Percentiles rank a stretch among this genome's conserved stretches.
phyloP scores from a whole-genome alignment of 2,113 vertebrate genomes.

The Campylomormyrus tamandua region DNA sequence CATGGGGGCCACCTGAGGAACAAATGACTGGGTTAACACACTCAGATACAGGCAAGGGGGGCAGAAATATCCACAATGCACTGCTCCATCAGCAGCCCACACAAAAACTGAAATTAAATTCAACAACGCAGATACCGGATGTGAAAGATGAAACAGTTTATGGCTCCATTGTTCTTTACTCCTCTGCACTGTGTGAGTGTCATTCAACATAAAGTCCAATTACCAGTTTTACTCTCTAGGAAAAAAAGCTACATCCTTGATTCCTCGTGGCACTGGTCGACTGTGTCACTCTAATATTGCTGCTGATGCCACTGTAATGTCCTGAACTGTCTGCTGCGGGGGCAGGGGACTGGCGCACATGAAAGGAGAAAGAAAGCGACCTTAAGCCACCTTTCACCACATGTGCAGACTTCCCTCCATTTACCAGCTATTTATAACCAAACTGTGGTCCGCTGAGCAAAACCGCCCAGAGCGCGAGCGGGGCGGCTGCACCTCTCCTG shows the following conservation, averaged over 20 bases:
- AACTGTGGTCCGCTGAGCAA: not conserved
- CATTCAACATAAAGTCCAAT: not conserved
- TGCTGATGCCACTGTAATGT: not conserved
- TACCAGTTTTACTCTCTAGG: not conserved
- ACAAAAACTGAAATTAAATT: not conserved
- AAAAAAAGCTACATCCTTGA: not conserved
- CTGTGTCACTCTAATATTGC: not conserved
- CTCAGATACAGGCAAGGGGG: not conserved
- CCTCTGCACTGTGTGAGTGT: not conserved
- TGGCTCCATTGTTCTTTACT: not conserved
- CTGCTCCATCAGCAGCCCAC: not conserved
- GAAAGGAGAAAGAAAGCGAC: not conserved
- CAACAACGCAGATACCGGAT: not conserved
- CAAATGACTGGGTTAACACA: slow-evolving; percentile 10
- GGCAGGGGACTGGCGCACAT: not conserved
- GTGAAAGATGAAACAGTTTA: not conserved
- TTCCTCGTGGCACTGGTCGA: not conserved
- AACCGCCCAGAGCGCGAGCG: not conserved
- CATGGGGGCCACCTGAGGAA: slow-evolving; percentile 72
- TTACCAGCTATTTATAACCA: not conserved
- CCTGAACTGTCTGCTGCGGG: not conserved
- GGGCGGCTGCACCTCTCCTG: not conserved
- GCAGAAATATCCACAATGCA: not conserved
- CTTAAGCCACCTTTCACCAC: not conserved
- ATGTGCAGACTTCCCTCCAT: not conserved